Evolutionary conservation across 1,140 invertebrate genomes (phyloP).

Genomic region (Hylaeus volcanicus): DNA sequence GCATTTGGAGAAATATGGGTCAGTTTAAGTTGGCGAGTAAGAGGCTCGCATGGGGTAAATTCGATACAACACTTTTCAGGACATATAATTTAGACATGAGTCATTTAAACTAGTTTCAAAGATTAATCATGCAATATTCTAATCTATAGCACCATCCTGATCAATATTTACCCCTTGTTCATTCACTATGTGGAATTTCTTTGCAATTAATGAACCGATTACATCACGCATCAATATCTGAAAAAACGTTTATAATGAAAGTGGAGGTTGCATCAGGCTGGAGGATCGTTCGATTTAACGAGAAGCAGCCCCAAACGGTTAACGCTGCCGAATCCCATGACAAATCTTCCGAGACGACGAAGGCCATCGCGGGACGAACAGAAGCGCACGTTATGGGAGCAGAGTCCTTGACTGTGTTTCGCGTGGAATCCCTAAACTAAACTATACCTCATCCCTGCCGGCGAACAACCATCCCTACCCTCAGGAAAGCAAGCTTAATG

Average conservation of each 20-base stretch:
- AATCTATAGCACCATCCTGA: too few relatives aligned
- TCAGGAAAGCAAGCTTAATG: slow-evolving; percentile 78
- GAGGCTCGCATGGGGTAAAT: too few relatives aligned
- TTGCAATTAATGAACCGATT: neutral
- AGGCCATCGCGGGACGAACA: slow-evolving; percentile 7
- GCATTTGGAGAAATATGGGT: too few relatives aligned
- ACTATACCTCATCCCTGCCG: slow-evolving; percentile 73
- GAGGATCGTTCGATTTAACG: slow-evolving; percentile 20
- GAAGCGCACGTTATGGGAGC: slow-evolving; percentile 35
- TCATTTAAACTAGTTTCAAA: too few relatives aligned
- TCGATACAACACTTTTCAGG: too few relatives aligned
- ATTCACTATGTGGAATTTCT: neutral
- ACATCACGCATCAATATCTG: too few relatives aligned
- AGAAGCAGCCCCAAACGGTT: slow-evolving; percentile 6
- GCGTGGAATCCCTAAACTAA: slow-evolving; percentile 74
- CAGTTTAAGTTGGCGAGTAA: too few relatives aligned
- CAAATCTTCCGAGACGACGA: slow-evolving; percentile 32
- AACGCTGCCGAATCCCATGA: slow-evolving; percentile 29
- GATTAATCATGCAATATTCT: too few relatives aligned
- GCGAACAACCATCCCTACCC: slow-evolving; percentile 60
- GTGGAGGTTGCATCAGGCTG: neutral
- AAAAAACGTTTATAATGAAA: neutral
- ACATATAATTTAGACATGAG: too few relatives aligned
- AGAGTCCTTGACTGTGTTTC: slow-evolving; percentile 66
- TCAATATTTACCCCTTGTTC: neutral